Conservation (phyloP, 2,888 invertebrate species). For the Schrankia costaestrigalis region DNA sequence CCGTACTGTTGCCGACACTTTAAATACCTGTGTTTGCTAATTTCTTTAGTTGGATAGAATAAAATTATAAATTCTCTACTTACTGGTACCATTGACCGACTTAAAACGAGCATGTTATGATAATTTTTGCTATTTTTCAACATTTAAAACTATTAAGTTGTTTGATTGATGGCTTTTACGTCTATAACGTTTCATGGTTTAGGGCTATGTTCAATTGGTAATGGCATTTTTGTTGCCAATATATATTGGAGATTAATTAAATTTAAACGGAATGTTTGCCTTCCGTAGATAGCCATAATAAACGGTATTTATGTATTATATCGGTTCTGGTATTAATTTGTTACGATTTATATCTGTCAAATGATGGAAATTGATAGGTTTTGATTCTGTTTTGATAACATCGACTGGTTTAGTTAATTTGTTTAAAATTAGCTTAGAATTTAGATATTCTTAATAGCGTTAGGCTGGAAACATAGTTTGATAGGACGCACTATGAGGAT, state of each 20-base stretch:
- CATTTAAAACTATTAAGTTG: slow-evolving; percentile 5
- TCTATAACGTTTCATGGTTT: slow-evolving; percentile 17
- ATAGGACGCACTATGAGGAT: too few relatives aligned
- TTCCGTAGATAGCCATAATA: too few relatives aligned
- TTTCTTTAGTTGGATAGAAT: slow-evolving; percentile 10
- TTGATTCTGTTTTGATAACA: too few relatives aligned
- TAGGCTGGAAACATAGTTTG: too few relatives aligned
- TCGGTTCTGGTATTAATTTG: too few relatives aligned
- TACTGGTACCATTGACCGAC: slow-evolving; percentile 12
- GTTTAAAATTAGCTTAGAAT: too few relatives aligned
- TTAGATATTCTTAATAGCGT: too few relatives aligned
- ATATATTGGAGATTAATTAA: neutral
- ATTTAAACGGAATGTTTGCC: neutral
- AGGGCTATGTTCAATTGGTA: slow-evolving; percentile 4
- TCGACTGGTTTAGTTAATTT: too few relatives aligned
- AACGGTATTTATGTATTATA: too few relatives aligned
- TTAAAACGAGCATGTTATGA: slow-evolving; percentile 12
- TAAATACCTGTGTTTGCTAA: slow-evolving; percentile 23
- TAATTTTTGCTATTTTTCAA: slow-evolving; percentile 13
- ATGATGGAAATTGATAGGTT: too few relatives aligned
- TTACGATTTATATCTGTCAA: too few relatives aligned
- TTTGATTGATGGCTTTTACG: slow-evolving; percentile 15
- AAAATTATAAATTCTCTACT: slow-evolving; percentile 4
- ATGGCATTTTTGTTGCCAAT: neutral
- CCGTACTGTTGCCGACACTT: slow-evolving; percentile 14